Base-by-base conservation (phyloP, 2,797 vertebrate genomes). In the Sciurus carolinensis region DNA sequence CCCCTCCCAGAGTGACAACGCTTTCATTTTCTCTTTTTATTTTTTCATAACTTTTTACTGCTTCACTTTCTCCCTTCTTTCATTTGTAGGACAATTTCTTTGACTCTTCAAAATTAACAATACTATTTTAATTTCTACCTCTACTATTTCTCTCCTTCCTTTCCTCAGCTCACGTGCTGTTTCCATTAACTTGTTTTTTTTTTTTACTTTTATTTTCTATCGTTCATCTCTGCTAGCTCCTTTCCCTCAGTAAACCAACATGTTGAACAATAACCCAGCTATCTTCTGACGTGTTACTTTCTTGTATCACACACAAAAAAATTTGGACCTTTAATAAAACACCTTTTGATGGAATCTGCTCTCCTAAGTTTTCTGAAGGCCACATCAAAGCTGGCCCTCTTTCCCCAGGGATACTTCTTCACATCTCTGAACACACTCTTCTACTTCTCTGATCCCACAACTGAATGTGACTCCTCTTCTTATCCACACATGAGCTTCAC, bases 21-120 rank as follows among this genome's bases (percentile, higher is more conserved):
- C 30, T 81, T 91, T 94, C 26, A 7, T 87, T 64, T 94, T 82
- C 52, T 91, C 28, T 13, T 71, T 90, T 87, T 39, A 92, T 79
- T 67, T 44, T 14, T 69, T 50, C 44, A 26, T 8, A 62, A 30
- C 13, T 12, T 84, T 13, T 92, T 24, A 20, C 17, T 84, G 85
- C 66, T 92, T 64, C 64, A 39, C 76, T 92, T 67, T 75, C 22
- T 83, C 54, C n/a, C 17, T 95, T 84, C 30, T 64, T 62, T 20
- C 7, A 44, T 88, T 79, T 22, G 59, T 72, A 64, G 71, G 85
- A 88, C 89, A 64, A 57, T 57, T 22, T 20, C 54, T 20, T 57
- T 57, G 20, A 57, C 54, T 57, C 54, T 82, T 66, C 82, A 73
- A 73, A 80, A 39, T 71, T 24, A 59, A 59, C 22, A 24, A 59